Base-by-base conservation (phyloP, 1,140 invertebrate species). In the Mya arenaria region DNA sequence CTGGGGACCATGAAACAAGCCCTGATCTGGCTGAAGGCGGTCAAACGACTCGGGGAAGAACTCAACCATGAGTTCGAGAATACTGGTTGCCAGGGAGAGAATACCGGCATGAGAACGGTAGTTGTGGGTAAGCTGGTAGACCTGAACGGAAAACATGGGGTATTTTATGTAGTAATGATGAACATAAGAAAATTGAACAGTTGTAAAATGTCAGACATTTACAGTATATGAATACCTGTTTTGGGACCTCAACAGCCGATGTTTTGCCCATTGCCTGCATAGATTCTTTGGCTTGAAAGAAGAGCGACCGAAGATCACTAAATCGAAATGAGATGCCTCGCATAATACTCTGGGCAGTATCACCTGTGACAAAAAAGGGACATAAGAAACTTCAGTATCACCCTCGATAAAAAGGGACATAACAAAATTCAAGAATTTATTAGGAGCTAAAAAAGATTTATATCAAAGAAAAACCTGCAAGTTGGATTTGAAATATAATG, bases 321-420 rank as follows among this genome's bases (percentile, higher is more conserved):
- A 92, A 92, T 28, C 91, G 79, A 84, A 92, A 92, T 0, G 91
- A 83, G 4, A 92, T 87, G 25, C 91, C 91, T 23, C 90, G 75
- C 91, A 92, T 92, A 52, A 92, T 92, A 73, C 89, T 90, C 83
- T 92, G 91, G 1, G 91, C 91, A 34, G 91, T 92, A 78, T 92
- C 91, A 13, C 91, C 91, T 77, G 32, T n/a, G n/a, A n/a, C n/a
- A n/a, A n/a, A n/a, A n/a, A n/a, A n/a, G n/a, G n/a, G n/a, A n/a
- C n/a, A n/a, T n/a, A n/a, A n/a, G n/a, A n/a, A n/a, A n/a, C n/a
- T n/a, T n/a, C n/a, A n/a, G n/a, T n/a, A n/a, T n/a, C n/a, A n/a
- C n/a, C n/a, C n/a, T n/a, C n/a, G n/a, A n/a, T n/a, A n/a, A n/a
- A n/a, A n/a, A n/a, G n/a, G n/a, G n/a, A n/a, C n/a, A n/a, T n/a